Evolutionary conservation across 2,888 invertebrate genomes (phyloP).

Genomic region (Synanthedon andrenaeformis): DNA sequence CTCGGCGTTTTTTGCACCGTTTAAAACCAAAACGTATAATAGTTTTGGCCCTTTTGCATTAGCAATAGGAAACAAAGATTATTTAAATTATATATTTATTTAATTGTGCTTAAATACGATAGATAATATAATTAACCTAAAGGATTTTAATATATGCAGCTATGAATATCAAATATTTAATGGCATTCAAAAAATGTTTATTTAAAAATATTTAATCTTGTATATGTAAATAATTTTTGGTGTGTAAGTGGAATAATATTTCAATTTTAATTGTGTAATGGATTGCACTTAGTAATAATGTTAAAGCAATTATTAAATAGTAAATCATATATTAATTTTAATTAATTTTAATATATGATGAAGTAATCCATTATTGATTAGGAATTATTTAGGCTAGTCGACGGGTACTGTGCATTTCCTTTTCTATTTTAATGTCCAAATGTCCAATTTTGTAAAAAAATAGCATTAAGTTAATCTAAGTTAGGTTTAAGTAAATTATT

Average conservation of each 20-base stretch:
- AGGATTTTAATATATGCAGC: slow-evolving; percentile 2
- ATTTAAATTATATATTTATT: slow-evolving; percentile 8
- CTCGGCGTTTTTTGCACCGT: slow-evolving; percentile 17
- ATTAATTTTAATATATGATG: slow-evolving; percentile 8
- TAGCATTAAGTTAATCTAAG: slow-evolving; percentile 23
- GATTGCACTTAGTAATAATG: slow-evolving; percentile 33
- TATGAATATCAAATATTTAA: slow-evolving; percentile 11
- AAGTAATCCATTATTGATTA: slow-evolving; percentile 14
- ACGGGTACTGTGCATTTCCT: slow-evolving; percentile 67
- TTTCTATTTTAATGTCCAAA: slow-evolving; percentile 31
- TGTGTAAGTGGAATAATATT: neutral
- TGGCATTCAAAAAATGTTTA: slow-evolving; percentile 9
- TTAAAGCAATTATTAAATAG: slow-evolving; percentile 14
- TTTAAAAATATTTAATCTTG: neutral
- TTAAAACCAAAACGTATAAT: slow-evolving; percentile 16
- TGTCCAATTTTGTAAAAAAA: slow-evolving; percentile 65
- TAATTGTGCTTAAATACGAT: neutral
- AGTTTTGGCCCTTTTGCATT: slow-evolving; percentile 26
- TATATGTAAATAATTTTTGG: neutral
- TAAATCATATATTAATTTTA: slow-evolving; percentile 9
- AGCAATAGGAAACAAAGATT: slow-evolving; percentile 25
- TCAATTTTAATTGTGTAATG: slow-evolving; percentile 16
- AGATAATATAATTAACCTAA: slow-evolving; percentile 16
- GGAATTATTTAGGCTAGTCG: slow-evolving; percentile 49
- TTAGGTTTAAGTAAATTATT: slow-evolving; percentile 15